phyloP scores from a whole-genome alignment of 2,888 invertebrate species.

The Watsonalla binaria region DNA sequence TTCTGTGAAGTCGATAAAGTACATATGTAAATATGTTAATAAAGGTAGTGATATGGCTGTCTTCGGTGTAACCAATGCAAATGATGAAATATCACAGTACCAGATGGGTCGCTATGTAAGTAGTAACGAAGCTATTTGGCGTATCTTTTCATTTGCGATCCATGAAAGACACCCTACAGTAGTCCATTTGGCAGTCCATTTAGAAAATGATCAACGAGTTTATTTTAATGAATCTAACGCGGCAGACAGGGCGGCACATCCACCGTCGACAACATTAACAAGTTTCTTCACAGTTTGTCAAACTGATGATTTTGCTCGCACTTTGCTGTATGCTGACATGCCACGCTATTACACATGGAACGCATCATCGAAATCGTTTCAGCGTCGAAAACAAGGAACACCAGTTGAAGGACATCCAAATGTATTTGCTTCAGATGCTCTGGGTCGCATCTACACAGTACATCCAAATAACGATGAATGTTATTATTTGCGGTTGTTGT shows the following conservation, averaged over 20 bases:
- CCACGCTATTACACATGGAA: background rate
- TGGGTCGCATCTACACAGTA: background rate
- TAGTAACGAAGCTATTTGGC: background rate
- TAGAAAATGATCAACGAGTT: conserved; percentile 16
- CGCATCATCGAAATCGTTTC: background rate
- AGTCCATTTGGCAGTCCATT: conserved; percentile 11
- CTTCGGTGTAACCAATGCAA: conserved; percentile 26
- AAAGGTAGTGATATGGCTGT: conserved; percentile 50
- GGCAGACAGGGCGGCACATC: conserved; percentile 1
- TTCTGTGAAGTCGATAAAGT: conserved; percentile 12
- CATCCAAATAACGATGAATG: background rate
- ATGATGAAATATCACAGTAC: conserved; percentile 18
- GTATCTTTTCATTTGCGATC: conserved; percentile 11
- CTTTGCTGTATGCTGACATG: background rate
- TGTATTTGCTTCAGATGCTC: background rate
- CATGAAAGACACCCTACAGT: conserved; percentile 14
- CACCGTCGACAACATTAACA: conserved; percentile 11
- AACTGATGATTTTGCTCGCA: conserved; percentile 6
- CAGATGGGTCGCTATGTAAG: background rate
- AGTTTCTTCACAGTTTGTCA: conserved; percentile 12
- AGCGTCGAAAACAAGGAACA: background rate
- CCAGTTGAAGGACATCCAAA: background rate
- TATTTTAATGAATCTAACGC: conserved; percentile 13
- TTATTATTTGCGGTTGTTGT: conserved; percentile 12
- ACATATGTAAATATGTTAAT: conserved; percentile 43